Evolutionary conservation across 2,113 vertebrate species (phyloP).

Genomic region (Nibea albiflora): DNA sequence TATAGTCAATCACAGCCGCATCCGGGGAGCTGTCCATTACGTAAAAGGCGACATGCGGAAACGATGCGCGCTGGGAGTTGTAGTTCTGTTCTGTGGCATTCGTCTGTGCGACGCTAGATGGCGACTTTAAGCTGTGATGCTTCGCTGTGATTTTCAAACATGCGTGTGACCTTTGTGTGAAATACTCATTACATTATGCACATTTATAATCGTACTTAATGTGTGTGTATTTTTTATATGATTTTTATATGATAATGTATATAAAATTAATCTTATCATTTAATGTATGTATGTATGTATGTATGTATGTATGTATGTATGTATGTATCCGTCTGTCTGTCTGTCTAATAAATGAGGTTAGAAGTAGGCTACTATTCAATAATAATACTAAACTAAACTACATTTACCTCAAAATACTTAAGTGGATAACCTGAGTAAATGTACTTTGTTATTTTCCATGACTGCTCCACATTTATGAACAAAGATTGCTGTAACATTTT

Average conservation of each 20-base stretch:
- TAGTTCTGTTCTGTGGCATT: slow-evolving; percentile 51
- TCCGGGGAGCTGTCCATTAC: slow-evolving; percentile 83
- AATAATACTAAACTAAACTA: not conserved
- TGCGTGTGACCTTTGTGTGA: no score
- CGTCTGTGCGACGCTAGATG: slow-evolving; percentile 52
- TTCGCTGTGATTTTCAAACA: not conserved
- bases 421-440: not conserved
- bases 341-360: no score
- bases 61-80: slow-evolving; percentile 60
- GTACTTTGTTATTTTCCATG: no score
- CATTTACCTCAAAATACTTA: not conserved
- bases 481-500: not conserved
- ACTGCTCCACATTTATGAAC: not conserved
- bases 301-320: accelerated
- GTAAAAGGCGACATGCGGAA: slow-evolving; percentile 47
- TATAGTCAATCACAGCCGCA: slow-evolving; percentile 82
- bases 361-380: no score
- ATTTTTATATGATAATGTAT: no score
- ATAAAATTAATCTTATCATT: no score
- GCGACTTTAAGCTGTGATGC: slow-evolving; percentile 19
- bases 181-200: no score
- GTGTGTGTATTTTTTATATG: no score
- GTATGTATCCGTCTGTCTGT: no score
- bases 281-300: no score
- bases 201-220: no score